phyloP scores from a whole-genome alignment of 2,888 invertebrate genomes.

The Limnephilus lunatus region DNA sequence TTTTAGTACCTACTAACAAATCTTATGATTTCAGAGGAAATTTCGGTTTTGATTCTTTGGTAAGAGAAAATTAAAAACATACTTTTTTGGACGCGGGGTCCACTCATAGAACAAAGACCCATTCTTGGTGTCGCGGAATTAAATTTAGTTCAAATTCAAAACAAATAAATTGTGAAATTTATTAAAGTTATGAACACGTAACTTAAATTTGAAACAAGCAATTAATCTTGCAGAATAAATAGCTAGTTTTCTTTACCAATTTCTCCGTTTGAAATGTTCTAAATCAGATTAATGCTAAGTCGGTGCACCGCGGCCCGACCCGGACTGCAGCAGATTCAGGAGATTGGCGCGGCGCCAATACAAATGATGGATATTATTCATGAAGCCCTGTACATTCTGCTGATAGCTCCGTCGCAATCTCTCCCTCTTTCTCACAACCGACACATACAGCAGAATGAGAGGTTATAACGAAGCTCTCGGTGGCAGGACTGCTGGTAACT shows the following conservation, averaged over 20 bases:
- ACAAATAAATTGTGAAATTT: no score
- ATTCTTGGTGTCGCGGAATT: no score
- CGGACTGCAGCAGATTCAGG: conserved; percentile 12
- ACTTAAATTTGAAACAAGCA: no score
- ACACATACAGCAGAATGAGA: neutral
- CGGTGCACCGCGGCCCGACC: neutral
- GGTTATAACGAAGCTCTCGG: neutral
- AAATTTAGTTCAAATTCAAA: no score
- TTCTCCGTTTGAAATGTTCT: neutral
- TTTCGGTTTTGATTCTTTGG: no score
- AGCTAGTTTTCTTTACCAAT: neutral
- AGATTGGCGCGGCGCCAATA: conserved; percentile 17
- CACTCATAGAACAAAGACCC: no score
- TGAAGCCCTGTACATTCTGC: neutral
- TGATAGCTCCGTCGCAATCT: neutral
- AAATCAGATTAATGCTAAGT: conserved; percentile 9
- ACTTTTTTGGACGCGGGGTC: no score
- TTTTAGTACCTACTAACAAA: no score
- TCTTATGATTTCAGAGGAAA: no score
- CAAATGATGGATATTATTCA: conserved; percentile 18
- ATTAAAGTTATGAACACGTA: no score
- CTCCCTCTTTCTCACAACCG: neutral
- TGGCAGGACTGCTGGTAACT: neutral
- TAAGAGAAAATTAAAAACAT: no score
- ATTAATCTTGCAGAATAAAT: neutral